Evolutionary conservation across 2,797 vertebrate species (phyloP).

Genomic region (Gallinago nigripennis): DNA sequence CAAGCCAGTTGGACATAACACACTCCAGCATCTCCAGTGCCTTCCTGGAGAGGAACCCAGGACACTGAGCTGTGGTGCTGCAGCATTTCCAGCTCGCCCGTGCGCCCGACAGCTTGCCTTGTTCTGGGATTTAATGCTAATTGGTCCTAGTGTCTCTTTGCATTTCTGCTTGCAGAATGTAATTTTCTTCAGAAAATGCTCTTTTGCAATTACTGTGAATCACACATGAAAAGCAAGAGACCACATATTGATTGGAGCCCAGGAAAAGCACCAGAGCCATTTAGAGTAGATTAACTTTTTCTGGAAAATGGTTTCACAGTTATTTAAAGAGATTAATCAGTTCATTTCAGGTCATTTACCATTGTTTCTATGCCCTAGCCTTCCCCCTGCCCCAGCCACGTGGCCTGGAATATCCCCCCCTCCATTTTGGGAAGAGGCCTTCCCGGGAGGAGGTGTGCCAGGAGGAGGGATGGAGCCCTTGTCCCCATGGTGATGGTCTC

Average conservation of each 20-base stretch:
- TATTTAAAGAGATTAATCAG: constrained; percentile 78
- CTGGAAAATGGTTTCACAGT: constrained; percentile 65
- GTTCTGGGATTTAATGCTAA: background rate
- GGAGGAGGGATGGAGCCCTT: background rate
- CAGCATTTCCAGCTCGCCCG: background rate
- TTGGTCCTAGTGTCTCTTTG: constrained; percentile 25
- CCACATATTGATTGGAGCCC: constrained; percentile 71
- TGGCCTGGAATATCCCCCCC: background rate
- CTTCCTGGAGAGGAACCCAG: background rate
- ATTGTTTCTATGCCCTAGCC: background rate
- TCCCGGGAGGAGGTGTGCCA: background rate
- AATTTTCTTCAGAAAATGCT: constrained; percentile 67
- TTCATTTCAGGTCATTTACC: constrained; percentile 60
- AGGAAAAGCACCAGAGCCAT: constrained; percentile 69
- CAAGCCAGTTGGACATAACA: background rate
- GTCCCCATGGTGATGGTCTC: background rate
- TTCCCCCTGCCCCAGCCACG: background rate
- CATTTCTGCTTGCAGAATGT: constrained; percentile 63
- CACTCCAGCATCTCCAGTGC: background rate
- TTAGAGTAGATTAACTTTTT: constrained; percentile 79
- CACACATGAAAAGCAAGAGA: constrained; percentile 64
- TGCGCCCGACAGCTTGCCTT: background rate
- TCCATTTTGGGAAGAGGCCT: background rate
- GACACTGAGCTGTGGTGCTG: background rate
- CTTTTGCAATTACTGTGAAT: constrained; percentile 75